Percentiles rank a stretch among this genome's conserved stretches.
These are phyloP conservation scores for Gallinago solitaria DNA, from an alignment of 2,797 vertebrate genomes.

Conservation along the genomic window DNA sequence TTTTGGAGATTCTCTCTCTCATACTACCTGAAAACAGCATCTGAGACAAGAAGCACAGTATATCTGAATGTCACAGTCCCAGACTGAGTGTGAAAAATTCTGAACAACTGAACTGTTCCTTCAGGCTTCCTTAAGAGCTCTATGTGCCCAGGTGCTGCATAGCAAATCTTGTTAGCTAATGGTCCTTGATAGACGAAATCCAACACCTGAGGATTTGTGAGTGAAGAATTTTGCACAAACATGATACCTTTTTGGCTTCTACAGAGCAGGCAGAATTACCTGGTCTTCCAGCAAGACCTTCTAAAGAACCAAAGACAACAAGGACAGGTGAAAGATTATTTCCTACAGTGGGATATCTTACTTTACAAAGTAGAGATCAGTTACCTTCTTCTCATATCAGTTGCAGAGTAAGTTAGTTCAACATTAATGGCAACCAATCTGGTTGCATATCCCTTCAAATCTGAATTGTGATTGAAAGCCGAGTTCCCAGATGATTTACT, in stretches of 20 bases:
- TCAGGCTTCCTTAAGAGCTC: background rate
- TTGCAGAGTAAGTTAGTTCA: constrained; percentile 15
- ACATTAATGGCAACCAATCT: constrained; percentile 26
- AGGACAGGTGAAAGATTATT: constrained; percentile 59
- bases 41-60: fast-evolving
- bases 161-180: constrained; percentile 53
- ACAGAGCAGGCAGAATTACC: constrained; percentile 48
- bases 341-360: constrained; percentile 21
- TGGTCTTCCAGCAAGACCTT: constrained; percentile 47
- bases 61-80: background rate
- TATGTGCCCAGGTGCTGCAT: background rate
- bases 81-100: background rate
- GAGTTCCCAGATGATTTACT: background rate
- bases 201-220: constrained; percentile 28
- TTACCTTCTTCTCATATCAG: constrained; percentile 31
- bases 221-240: constrained; percentile 55
- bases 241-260: constrained; percentile 6
- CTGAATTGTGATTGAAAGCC: constrained; percentile 49
- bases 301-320: background rate
- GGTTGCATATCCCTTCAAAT: constrained; percentile 32
- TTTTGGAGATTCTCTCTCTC: background rate
- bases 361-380: background rate
- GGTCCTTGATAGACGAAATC: background rate
- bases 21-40: background rate
- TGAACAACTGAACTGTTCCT: background rate